Conservation (phyloP, 2,888 invertebrate genomes). For the Trilocha varians region DNA sequence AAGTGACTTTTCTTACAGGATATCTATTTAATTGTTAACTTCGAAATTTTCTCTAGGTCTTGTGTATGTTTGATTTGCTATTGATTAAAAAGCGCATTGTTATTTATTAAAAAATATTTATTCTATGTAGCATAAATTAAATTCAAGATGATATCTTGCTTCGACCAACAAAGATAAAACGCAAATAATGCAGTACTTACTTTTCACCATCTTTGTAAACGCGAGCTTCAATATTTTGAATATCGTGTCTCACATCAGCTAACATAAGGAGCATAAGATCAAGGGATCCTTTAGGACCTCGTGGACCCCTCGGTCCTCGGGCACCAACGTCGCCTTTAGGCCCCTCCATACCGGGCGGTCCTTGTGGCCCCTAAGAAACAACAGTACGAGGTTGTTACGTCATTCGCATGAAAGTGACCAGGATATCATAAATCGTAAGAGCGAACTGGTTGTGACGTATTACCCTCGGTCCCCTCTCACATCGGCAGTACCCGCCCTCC, state of each 20-base stretch:
- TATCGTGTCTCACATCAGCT: slow-evolving; percentile 77
- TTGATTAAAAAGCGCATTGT: too few relatives aligned
- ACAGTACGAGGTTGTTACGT: background rate
- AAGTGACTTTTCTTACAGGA: too few relatives aligned
- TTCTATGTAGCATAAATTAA: too few relatives aligned
- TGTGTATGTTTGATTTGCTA: too few relatives aligned
- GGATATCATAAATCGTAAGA: background rate
- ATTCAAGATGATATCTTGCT: too few relatives aligned
- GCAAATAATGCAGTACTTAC: slow-evolving; percentile 18
- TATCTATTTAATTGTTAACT: too few relatives aligned
- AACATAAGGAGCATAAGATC: slow-evolving; percentile 77
- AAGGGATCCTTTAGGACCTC: slow-evolving; percentile 75
- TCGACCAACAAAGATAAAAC: slow-evolving; percentile 13
- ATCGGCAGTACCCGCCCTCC: slow-evolving; percentile 74
- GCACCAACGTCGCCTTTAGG: slow-evolving; percentile 75
- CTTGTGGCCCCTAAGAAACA: slow-evolving; percentile 71
- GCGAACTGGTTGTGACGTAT: slow-evolving; percentile 18
- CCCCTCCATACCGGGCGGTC: slow-evolving; percentile 74
- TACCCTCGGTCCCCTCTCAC: slow-evolving; percentile 78
- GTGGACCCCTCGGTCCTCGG: slow-evolving; percentile 71
- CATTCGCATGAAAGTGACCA: background rate
- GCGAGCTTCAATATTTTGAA: slow-evolving; percentile 73
- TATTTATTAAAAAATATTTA: slow-evolving; percentile 5
- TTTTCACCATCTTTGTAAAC: slow-evolving; percentile 72
- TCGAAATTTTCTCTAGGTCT: too few relatives aligned